Evolutionary conservation across 2,797 vertebrate species (phyloP).

Genomic region (Argyrosomus regius): DNA sequence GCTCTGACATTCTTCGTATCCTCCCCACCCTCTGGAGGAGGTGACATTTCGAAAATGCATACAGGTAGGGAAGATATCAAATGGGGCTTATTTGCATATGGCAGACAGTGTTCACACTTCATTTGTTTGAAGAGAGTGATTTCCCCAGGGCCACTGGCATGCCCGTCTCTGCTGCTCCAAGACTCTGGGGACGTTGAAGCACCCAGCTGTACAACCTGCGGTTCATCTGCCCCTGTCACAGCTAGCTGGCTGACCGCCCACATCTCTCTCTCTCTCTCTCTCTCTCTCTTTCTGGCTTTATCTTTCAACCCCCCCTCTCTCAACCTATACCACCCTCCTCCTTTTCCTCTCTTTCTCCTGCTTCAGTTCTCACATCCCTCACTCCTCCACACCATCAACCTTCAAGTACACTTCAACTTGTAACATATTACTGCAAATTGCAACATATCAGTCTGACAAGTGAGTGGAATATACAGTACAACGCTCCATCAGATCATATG

Average conservation of each 20-base stretch:
- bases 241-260: constrained; percentile 67
- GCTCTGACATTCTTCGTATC: constrained; percentile 50
- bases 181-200: constrained; percentile 59
- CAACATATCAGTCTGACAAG: constrained; percentile 26
- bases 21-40: constrained; percentile 30
- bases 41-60: constrained; percentile 73
- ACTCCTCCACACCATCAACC: constrained; percentile 41
- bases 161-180: constrained; percentile 57
- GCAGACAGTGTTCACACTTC: constrained; percentile 73
- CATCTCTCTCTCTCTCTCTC: constrained; percentile 49
- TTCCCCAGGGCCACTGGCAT: constrained; percentile 64
- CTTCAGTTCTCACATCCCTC: constrained; percentile 45
- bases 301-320: constrained; percentile 27
- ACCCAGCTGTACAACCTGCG: constrained; percentile 65
- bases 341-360: constrained; percentile 12
- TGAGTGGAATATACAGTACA: not conserved
- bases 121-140: constrained; percentile 76
- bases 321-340: constrained; percentile 11
- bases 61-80: constrained; percentile 71
- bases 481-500: not conserved
- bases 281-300: constrained; percentile 12
- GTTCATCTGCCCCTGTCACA: constrained; percentile 69
- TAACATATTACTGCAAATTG: constrained; percentile 29
- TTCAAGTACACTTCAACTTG: constrained; percentile 39
- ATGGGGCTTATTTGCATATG: constrained; percentile 71